A percentile compares a stretch with the other conserved stretches of the same genome.
These are phyloP conservation scores for Adela reaumurella DNA, from an alignment of 2,888 invertebrate species.

Conservation along the genomic window DNA sequence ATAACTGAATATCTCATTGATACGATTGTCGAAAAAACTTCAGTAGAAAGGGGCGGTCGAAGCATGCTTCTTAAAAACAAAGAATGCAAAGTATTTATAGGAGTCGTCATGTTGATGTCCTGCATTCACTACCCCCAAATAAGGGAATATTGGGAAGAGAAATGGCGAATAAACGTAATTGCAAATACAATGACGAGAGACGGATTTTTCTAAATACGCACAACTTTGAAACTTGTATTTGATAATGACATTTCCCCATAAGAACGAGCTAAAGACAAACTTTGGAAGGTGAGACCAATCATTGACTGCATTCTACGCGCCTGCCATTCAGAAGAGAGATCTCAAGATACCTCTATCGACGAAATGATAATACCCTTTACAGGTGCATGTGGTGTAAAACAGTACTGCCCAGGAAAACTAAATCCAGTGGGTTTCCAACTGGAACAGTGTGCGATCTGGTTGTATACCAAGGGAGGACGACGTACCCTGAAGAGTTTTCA, in stretches of 20 bases:
- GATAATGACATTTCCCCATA: not conserved
- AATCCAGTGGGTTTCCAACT: slow-evolving; percentile 3
- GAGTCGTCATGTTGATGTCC: not conserved
- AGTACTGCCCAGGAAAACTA: slow-evolving; percentile 4
- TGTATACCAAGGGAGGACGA: slow-evolving; percentile 1
- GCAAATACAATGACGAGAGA: not conserved
- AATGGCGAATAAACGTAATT: not conserved
- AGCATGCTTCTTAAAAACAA: not conserved
- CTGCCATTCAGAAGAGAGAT: too few species aligned
- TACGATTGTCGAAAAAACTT: slow-evolving; percentile 2
- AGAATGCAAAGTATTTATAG: not conserved
- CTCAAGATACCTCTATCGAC: too few species aligned
- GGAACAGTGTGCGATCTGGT: slow-evolving; percentile 1
- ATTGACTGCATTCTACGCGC: too few species aligned
- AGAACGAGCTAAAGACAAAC: not conserved
- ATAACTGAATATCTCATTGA: not conserved
- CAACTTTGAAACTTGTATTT: not conserved
- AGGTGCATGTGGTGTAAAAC: slow-evolving; percentile 2
- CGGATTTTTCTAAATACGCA: not conserved
- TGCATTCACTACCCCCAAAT: not conserved
- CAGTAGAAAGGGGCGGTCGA: too few species aligned
- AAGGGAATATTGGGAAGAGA: not conserved
- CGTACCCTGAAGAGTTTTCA: not conserved
- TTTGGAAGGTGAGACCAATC: not conserved
- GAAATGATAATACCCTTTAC: not conserved